Evolutionary conservation across 2,888 invertebrate species (phyloP).

Genomic region (Dynastes tityus): DNA sequence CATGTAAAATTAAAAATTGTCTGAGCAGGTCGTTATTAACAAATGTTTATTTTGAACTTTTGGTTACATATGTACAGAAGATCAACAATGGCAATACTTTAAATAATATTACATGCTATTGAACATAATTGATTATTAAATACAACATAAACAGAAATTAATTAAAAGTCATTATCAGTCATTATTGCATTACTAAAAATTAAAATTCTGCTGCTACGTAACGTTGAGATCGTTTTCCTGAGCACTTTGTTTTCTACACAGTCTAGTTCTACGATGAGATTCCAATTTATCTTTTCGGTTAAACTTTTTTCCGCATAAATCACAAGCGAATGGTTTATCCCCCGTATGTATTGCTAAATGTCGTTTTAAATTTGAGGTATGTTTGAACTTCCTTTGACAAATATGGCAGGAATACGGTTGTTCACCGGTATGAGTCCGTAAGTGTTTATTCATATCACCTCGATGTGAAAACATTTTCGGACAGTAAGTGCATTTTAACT

Average conservation of each 20-base stretch:
- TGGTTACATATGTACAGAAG: no score
- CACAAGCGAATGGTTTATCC: slow-evolving; percentile 77
- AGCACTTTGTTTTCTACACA: slow-evolving; percentile 25
- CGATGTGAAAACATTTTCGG: slow-evolving; percentile 66
- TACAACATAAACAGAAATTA: no score
- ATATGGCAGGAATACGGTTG: slow-evolving; percentile 65
- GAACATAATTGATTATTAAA: no score
- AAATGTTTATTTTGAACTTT: no score
- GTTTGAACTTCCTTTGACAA: slow-evolving; percentile 65
- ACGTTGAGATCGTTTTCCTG: slow-evolving; percentile 8
- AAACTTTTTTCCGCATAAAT: slow-evolving; percentile 65
- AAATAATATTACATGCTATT: no score
- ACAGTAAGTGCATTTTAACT: slow-evolving; percentile 62
- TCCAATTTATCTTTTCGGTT: slow-evolving; percentile 67
- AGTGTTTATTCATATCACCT: slow-evolving; percentile 68
- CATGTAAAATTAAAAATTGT: no score
- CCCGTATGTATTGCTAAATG: slow-evolving; percentile 85
- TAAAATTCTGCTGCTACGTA: not conserved
- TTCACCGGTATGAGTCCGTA: slow-evolving; percentile 67
- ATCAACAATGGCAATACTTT: no score
- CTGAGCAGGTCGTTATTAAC: no score
- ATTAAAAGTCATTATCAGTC: no score
- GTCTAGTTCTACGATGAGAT: slow-evolving; percentile 26
- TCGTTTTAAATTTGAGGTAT: slow-evolving; percentile 81
- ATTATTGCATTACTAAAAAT: no score